Base-by-base conservation (phyloP, 37 sponge, comb jelly and placozoan genomes). In the Hexactinellida sp. region DNA sequence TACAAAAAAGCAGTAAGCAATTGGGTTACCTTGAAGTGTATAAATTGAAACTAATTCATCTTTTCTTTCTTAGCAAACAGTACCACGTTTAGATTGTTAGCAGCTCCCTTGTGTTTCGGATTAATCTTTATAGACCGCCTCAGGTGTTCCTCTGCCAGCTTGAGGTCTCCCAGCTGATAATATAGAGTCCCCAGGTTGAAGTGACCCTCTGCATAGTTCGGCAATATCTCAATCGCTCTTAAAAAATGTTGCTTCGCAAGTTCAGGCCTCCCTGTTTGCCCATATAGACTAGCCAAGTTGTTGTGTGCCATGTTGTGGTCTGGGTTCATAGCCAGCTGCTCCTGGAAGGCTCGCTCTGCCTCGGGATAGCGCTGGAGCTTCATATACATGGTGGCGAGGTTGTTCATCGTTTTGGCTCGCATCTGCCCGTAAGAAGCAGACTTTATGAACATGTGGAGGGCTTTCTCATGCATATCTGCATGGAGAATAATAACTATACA, bases 121-220 rank as follows among this genome's bases (percentile, higher is more conserved):
- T 95, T 89, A 25, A 95, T 84, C 71, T 63, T 24, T 24, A 95
- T 87, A 0, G 92, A 93, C 36, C 87, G 86, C 34, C 82, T 82
- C 7, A 95, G 86, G 71, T 88, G 54, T 32, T 36, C 34, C 54
- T 95, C 93, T 38, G 90, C 92, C 21, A 91, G 89, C 28, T 88
- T 86, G 38, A 86, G 7, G 23, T 88, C 36, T 0, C 86, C 89
- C 88, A 90, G 86, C 47, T 94, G 93, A 32, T 87, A 55, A 23
- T 84, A 83, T 37, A 94, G 85, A 10, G 95, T 94, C 1, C 95
- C 95, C 23, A 90, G 55, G 38, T 95, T 95, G 89, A 95, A 95
- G 84, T 91, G 76, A 3, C 88, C 95, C 37, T 95, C 95, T 9
- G 83, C 55, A 36, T 95, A 95, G 39, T 23, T 86, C 10, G 93